These are phyloP conservation scores for Lamprotornis superbus DNA, from an alignment of 2,113 vertebrate species.

Conservation along the genomic window DNA sequence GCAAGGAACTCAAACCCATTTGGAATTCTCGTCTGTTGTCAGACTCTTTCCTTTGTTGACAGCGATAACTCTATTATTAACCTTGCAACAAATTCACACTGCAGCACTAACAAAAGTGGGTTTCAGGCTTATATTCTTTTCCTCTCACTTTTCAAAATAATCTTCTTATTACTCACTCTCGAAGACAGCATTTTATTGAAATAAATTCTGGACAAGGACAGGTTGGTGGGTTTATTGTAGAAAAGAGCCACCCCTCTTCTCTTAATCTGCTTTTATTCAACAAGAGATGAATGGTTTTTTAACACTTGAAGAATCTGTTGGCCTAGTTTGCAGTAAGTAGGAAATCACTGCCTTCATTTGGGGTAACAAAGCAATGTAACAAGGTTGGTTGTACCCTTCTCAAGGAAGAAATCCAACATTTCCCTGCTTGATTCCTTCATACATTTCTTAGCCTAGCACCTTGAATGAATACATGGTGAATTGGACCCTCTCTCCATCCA, in stretches of 20 bases:
- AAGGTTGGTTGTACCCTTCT: background rate
- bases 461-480: background rate
- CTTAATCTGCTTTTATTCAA: constrained; percentile 3
- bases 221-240: background rate
- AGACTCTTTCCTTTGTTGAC: constrained; percentile 27
- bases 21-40: constrained; percentile 18
- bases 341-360: background rate
- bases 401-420: background rate
- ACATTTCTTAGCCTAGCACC: background rate
- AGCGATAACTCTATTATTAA: constrained; percentile 51
- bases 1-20: constrained; percentile 24
- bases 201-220: constrained; percentile 2
- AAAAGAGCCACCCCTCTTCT: background rate
- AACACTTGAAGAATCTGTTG: background rate
- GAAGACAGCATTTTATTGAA: background rate
- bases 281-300: background rate
- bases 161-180: constrained; percentile 22
- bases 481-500: background rate
- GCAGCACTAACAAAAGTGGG: constrained; percentile 6
- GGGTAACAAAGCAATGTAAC: background rate
- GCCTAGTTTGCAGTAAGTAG: background rate
- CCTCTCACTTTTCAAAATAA: constrained; percentile 13
- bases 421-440: background rate
- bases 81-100: constrained; percentile 7
- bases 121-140: constrained; percentile 2